Percentiles rank a stretch among this genome's conserved stretches.
phyloP scores from a whole-genome alignment of 2,113 vertebrate genomes.

The Megaceryle maxima region DNA sequence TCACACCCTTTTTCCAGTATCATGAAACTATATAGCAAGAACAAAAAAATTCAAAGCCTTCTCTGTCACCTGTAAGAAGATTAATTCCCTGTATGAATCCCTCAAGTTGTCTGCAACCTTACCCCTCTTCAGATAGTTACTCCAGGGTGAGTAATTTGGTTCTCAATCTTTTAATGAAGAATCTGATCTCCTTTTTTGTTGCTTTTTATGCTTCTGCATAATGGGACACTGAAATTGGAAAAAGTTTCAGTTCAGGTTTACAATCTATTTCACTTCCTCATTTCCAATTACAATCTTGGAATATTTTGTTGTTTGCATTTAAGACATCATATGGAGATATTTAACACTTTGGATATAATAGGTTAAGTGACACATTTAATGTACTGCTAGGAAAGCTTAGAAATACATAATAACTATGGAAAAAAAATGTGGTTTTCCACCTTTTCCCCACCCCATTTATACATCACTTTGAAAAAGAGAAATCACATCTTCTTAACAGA shows the following conservation, averaged over 20 bases:
- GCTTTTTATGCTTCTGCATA: conserved; percentile 10
- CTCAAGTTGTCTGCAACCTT: neutral
- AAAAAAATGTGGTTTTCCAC: neutral
- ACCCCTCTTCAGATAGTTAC: neutral
- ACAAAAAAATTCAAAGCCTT: neutral
- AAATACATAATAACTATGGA: neutral
- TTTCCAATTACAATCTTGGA: conserved; percentile 29
- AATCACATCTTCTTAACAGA: neutral
- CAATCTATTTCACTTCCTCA: conserved; percentile 34
- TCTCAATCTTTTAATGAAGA: conserved; percentile 31
- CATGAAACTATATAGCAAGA: neutral
- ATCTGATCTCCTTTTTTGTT: neutral
- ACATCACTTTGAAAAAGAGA: neutral
- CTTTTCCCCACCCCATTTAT: neutral
- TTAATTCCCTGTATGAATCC: neutral
- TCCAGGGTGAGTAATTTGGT: neutral
- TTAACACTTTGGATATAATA: neutral
- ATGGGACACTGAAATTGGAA: conserved; percentile 33
- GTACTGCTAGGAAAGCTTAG: neutral
- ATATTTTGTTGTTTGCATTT: conserved; percentile 31
- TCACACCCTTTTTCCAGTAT: neutral
- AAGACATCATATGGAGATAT: neutral
- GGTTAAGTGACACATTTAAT: neutral
- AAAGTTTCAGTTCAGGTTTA: conserved; percentile 34
- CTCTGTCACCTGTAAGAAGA: neutral